These are phyloP conservation scores for Biston stratarius DNA, from an alignment of 2,888 invertebrate genomes.

Conservation along the genomic window DNA sequence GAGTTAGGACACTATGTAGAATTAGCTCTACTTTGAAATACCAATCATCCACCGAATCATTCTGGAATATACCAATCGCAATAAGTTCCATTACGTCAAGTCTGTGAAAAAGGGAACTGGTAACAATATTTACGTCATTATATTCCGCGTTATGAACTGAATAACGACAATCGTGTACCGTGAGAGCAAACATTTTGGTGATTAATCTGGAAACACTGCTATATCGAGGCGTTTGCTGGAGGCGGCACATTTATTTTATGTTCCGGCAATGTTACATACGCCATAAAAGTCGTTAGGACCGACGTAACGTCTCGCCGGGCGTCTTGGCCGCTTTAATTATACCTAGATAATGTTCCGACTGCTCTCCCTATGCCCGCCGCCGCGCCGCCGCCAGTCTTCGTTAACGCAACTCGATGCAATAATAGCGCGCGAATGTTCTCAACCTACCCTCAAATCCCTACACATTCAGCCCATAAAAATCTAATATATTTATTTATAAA, in stretches of 20 bases:
- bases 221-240: constrained; percentile 72
- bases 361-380: constrained; percentile 63
- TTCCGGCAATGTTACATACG: constrained; percentile 85
- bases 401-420: constrained; percentile 77
- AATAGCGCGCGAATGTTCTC: constrained; percentile 59
- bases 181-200: constrained; percentile 82
- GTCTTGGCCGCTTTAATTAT: constrained; percentile 85
- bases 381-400: constrained; percentile 55
- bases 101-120: constrained; percentile 55
- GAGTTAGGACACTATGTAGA: not conserved
- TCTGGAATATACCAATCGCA: constrained; percentile 31
- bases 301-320: constrained; percentile 84
- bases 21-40: constrained; percentile 9
- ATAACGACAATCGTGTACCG: constrained; percentile 72
- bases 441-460: constrained; percentile 54
- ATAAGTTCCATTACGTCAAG: constrained; percentile 48
- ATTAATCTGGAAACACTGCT: constrained; percentile 81
- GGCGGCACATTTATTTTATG: constrained; percentile 86
- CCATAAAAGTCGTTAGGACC: constrained; percentile 86
- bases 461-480: constrained; percentile 55
- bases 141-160: constrained; percentile 63
- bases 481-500: constrained; percentile 50
- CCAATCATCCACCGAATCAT: constrained; percentile 16
- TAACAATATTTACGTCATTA: constrained; percentile 70
- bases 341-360: constrained; percentile 80